These are phyloP conservation scores for Propithecus coquereli DNA, from an alignment of 2,113 vertebrate genomes.

Conservation along the genomic window DNA sequence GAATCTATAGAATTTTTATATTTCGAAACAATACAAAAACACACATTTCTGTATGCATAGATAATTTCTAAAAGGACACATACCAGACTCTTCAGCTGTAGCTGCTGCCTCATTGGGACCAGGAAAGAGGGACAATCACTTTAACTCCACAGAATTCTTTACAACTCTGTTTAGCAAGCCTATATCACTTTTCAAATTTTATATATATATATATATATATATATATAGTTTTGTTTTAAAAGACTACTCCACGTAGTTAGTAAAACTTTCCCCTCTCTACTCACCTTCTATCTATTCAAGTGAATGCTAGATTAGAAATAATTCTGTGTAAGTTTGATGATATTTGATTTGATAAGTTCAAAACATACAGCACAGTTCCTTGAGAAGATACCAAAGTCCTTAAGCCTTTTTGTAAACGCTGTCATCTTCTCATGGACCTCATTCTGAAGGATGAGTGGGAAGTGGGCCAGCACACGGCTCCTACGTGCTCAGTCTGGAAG, in stretches of 20 bases:
- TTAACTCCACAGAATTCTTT: not conserved
- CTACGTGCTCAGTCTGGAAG: not conserved
- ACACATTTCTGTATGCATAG: not conserved
- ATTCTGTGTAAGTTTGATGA: not conserved
- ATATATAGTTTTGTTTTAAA: not conserved
- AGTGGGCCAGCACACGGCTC: not conserved
- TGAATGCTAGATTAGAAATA: not conserved
- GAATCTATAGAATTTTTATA: not conserved
- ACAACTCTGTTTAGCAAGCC: not conserved
- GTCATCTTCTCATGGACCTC: not conserved
- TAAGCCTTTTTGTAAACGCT: conserved; percentile 11
- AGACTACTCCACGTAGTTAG: not conserved
- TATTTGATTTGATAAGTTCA: conserved; percentile 15
- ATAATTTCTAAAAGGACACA: not conserved
- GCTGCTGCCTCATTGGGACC: not conserved
- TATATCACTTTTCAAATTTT: not conserved
- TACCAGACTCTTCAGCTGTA: not conserved
- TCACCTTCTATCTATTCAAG: not conserved
- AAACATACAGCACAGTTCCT: not conserved
- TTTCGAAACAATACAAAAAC: conserved; percentile 11
- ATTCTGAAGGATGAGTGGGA: not conserved
- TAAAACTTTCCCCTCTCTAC: not conserved
- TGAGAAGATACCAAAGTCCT: not conserved
- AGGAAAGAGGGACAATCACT: not conserved
- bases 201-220: not conserved